Conservation (phyloP, 2,113 vertebrate genomes). For the Pogona vitticeps region DNA sequence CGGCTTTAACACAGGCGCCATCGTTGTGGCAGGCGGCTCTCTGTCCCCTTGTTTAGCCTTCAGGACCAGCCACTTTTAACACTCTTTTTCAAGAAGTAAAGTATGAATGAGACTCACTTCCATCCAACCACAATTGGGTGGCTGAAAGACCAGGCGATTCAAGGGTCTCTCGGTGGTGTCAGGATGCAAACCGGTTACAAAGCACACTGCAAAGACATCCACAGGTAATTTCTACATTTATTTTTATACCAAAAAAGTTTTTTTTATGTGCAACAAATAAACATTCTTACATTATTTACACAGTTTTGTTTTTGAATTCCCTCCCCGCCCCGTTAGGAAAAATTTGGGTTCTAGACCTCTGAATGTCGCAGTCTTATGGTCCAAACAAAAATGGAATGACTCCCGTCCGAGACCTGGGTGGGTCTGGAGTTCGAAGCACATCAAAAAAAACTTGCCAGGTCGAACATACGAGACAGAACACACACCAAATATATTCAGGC, state of each 20-base stretch:
- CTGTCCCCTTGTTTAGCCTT: no score
- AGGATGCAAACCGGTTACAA: not conserved
- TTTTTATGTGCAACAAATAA: constrained; percentile 85
- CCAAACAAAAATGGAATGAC: constrained; percentile 45
- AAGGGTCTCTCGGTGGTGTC: not conserved
- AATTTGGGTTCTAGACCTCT: constrained; percentile 75
- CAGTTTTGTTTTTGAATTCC: constrained; percentile 58
- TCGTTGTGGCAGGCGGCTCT: no score
- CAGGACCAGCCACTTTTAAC: no score
- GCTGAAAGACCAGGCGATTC: not conserved
- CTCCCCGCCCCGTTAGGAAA: constrained; percentile 71
- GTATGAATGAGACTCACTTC: no score
- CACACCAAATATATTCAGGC: constrained; percentile 74
- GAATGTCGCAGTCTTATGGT: constrained; percentile 63
- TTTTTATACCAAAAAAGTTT: constrained; percentile 81
- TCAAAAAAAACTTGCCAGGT: constrained; percentile 71
- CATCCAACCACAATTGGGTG: not conserved
- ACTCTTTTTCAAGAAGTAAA: not conserved
- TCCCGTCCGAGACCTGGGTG: constrained; percentile 57
- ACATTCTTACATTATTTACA: constrained; percentile 86
- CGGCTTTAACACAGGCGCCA: no score
- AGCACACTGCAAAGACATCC: constrained; percentile 67
- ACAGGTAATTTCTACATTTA: constrained; percentile 84
- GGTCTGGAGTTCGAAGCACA: constrained; percentile 72
- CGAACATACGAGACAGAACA: constrained; percentile 71